Base-by-base conservation (phyloP, 2,888 invertebrate genomes). In the Diploptera punctata region DNA sequence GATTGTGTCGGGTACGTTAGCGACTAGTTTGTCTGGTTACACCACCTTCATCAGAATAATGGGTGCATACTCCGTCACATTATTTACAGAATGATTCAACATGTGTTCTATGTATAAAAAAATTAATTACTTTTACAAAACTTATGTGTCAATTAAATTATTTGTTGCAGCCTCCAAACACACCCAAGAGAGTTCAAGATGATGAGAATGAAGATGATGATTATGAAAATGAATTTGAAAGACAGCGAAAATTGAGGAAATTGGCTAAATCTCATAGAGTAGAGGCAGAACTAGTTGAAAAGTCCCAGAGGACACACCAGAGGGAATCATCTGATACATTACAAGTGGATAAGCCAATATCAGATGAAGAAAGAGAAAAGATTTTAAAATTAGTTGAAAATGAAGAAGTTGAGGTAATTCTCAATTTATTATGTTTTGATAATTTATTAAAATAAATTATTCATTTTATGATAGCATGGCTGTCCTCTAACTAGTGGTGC, bases 351-450 rank as follows among this genome's bases (percentile, higher is more conserved):
- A 69, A 49, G 29, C 21, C 70, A 31, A 77, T 78, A 61, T 90
- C 91, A 72, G 91, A 92, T 79, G 93, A 94, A 81, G 88, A 92
- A 77, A 88, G 91, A 77, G 92, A 94, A 79, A 80, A 79, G 67
- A 94, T 95, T 76, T 82, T 94, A 3, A 90, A 91, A 84, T 92
- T 92, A 84, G 94, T 95, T 3, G 94, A 95, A 81, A 92, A 76
- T 47, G 79, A 88, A 68, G 94, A 93, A 84, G 91, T 90, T 49
- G 91, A 93, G 83, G 91, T 91, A 81, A 76, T 75, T 75, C n/a
- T n/a, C n/a, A n/a, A n/a, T n/a, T n/a, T n/a, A n/a, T n/a, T n/a
- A n/a, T n/a, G n/a, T n/a, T n/a, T n/a, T n/a, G n/a, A n/a, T n/a
- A n/a, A n/a, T n/a, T n/a, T n/a, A n/a, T n/a, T n/a, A n/a, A n/a